Conservation (phyloP, 1,140 invertebrate genomes). For the Ruditapes philippinarum region DNA sequence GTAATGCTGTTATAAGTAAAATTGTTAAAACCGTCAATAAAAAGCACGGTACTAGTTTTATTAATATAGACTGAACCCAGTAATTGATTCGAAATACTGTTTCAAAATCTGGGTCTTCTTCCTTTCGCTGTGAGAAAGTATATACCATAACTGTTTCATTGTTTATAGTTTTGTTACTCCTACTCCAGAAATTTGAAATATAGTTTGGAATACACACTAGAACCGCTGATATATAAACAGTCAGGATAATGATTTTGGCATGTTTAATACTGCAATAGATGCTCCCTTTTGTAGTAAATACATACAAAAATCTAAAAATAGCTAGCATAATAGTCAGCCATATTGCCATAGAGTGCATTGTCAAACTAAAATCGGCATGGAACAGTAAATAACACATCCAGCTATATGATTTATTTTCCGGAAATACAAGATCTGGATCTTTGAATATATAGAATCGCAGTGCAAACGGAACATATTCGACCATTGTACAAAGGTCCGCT, state of each 20-base stretch:
- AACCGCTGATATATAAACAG: slow-evolving; percentile 91
- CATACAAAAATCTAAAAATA: slow-evolving; percentile 97
- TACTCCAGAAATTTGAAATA: slow-evolving; percentile 85
- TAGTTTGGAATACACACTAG: slow-evolving; percentile 94
- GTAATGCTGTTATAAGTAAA: slow-evolving; percentile 86
- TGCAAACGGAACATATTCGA: slow-evolving; percentile 94
- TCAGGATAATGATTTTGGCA: slow-evolving; percentile 91
- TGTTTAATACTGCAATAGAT: slow-evolving; percentile 92
- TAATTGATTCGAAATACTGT: slow-evolving; percentile 78
- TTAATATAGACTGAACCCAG: slow-evolving; percentile 83
- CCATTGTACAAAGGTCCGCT: slow-evolving; percentile 95
- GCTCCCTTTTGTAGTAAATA: slow-evolving; percentile 92
- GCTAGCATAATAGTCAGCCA: slow-evolving; percentile 97
- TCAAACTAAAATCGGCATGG: slow-evolving; percentile 91
- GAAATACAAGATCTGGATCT: slow-evolving; percentile 62
- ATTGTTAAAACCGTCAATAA: slow-evolving; percentile 87
- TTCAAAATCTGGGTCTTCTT: slow-evolving; percentile 6
- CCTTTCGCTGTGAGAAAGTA: slow-evolving; percentile 24
- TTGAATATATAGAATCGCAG: slow-evolving; percentile 88
- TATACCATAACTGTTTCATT: slow-evolving; percentile 38
- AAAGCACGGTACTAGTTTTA: slow-evolving; percentile 87
- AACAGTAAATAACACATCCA: slow-evolving; percentile 84
- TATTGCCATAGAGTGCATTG: slow-evolving; percentile 97
- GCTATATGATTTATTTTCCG: slow-evolving; percentile 71
- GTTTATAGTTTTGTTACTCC: not conserved